These are phyloP conservation scores for Arctocebus calabarensis DNA, from an alignment of 2,797 vertebrate species.

Conservation along the genomic window DNA sequence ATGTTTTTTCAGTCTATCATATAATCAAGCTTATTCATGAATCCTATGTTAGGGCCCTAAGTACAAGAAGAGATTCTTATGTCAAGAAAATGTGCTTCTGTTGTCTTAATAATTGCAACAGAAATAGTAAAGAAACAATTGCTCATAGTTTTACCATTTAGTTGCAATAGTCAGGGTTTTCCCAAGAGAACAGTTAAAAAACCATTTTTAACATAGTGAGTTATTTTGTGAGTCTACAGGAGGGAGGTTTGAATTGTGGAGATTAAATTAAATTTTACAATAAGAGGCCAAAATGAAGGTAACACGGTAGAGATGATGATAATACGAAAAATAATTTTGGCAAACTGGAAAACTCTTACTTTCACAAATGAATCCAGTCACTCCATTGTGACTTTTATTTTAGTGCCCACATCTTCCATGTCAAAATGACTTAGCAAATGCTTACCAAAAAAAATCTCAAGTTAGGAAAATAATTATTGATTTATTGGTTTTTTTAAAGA, in stretches of 20 bases:
- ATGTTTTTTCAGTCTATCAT: neutral
- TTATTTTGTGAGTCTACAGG: neutral
- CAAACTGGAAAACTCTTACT: neutral
- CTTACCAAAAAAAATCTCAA: neutral
- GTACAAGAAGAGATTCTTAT: neutral
- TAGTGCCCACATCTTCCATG: neutral
- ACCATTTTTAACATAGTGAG: neutral
- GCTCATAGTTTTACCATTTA: neutral
- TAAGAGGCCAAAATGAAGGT: neutral
- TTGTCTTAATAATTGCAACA: conserved; percentile 3
- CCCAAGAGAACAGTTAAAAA: neutral
- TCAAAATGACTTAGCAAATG: neutral
- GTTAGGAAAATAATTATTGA: neutral
- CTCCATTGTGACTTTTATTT: neutral
- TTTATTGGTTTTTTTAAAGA: neutral
- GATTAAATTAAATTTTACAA: neutral
- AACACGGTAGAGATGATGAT: neutral
- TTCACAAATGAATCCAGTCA: neutral
- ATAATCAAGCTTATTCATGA: neutral
- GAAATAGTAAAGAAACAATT: neutral
- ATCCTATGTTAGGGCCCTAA: neutral
- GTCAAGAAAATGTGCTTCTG: neutral
- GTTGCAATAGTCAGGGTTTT: neutral
- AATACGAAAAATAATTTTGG: neutral
- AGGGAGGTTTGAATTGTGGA: neutral